phyloP scores from a whole-genome alignment of 2,888 invertebrate species.

The Dysmachus trigonus region DNA sequence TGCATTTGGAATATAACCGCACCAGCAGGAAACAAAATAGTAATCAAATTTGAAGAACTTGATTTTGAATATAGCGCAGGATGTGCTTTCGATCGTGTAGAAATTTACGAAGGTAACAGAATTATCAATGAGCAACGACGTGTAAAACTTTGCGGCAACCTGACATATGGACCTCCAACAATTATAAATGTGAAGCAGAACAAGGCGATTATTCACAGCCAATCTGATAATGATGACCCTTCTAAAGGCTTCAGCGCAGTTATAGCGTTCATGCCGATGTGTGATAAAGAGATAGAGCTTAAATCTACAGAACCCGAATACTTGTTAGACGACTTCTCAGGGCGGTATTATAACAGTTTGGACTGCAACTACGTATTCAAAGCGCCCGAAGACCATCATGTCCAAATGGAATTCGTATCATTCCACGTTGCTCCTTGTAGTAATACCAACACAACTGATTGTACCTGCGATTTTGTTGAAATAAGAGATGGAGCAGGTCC shows the following conservation, averaged over 20 bases:
- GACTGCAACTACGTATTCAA: slow-evolving; percentile 80
- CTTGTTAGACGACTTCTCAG: slow-evolving; percentile 55
- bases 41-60: slow-evolving; percentile 70
- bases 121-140: slow-evolving; percentile 65
- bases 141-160: slow-evolving; percentile 70
- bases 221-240: not conserved
- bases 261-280: slow-evolving; percentile 73
- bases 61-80: slow-evolving; percentile 61
- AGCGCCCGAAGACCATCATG: slow-evolving; percentile 69
- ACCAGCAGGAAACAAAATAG: slow-evolving; percentile 70
- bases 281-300: slow-evolving; percentile 74
- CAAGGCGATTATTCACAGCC: slow-evolving; percentile 67
- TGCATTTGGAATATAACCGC: slow-evolving; percentile 84
- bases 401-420: slow-evolving; percentile 69
- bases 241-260: slow-evolving; percentile 69
- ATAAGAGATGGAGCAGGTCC: slow-evolving; percentile 76
- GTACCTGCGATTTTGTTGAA: slow-evolving; percentile 78
- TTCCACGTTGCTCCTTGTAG: slow-evolving; percentile 66
- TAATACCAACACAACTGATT: slow-evolving; percentile 66
- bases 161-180: slow-evolving; percentile 57
- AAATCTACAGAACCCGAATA: slow-evolving; percentile 59
- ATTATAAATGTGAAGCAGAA: slow-evolving; percentile 70
- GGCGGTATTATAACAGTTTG: slow-evolving; percentile 61
- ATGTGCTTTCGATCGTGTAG: slow-evolving; percentile 72
- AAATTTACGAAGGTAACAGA: slow-evolving; percentile 69